Base-by-base conservation (phyloP, 1,140 invertebrate species). In the Apis cerana region DNA sequence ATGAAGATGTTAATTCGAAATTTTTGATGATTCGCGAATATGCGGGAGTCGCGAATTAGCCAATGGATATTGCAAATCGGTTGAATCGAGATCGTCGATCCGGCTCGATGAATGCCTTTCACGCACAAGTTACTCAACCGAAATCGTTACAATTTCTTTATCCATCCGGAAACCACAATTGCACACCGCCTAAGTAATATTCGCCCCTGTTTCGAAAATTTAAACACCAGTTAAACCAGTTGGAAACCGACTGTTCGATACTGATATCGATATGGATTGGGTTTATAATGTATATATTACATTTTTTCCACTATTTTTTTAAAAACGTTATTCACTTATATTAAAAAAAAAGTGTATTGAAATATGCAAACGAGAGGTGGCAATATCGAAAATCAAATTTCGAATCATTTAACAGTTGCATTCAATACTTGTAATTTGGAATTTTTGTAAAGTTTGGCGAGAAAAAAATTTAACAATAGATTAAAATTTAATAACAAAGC, bases 101-200 rank as follows among this genome's bases (percentile, higher is more conserved):
- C 85, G 80, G 84, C 84, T 85, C 85, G 82, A 78, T 64, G 62
- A 84, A 68, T 68, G 77, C 80, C 85, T 87, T 87, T 86, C 85
- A 85, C 85, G 80, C 71, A 78, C 75, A 76, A 52, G 84, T 87
- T 87, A 50, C 85, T 62, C 85, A 87, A 87, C 67, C 50, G 69
- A 75, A 82, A 86, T 86, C 80, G 85, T 83, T 83, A 87, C 80
- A 75, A 78, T 87, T 87, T 83, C 80, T 86, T 86, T 86, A 85
- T 87, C 69, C 80, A 43, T 75, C 56, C 65, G 62, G 76, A 84
- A 79, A 77, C 50, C 59, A 23, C 58, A 56, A 50, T 12, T 27
- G 10, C 15, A 19, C 33, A 23, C 43, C 7, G 74, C 13, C 48
- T 62, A 50, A 64, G 43, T 62, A 62, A 62, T 15, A 75, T 58